phyloP scores from a whole-genome alignment of 1,140 invertebrate species.

The Zaprionus africanus region DNA sequence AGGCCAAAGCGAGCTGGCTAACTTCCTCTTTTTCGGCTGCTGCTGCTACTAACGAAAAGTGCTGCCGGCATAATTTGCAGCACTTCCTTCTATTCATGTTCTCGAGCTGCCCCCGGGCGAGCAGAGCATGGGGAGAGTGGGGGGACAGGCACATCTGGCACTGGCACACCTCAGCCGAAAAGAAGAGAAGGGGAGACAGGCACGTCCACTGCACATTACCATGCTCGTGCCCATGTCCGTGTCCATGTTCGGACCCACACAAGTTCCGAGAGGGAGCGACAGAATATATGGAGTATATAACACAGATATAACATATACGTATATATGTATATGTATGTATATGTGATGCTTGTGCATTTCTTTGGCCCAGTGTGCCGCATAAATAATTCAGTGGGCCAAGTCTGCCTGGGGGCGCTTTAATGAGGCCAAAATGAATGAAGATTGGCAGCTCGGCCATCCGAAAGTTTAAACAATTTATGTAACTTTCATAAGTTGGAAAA shows the following conservation, averaged over 20 bases:
- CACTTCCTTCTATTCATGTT: slow-evolving; percentile 55
- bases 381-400: slow-evolving; percentile 79
- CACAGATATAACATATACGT: slow-evolving; percentile 10
- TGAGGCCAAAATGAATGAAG: slow-evolving; percentile 79
- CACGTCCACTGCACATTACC: slow-evolving; percentile 28
- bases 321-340: slow-evolving; percentile 5
- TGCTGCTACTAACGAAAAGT: slow-evolving; percentile 49
- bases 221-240: slow-evolving; percentile 29
- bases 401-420: slow-evolving; percentile 74
- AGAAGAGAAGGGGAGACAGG: slow-evolving; percentile 1
- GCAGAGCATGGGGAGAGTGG: too few relatives aligned
- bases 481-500: slow-evolving; percentile 62
- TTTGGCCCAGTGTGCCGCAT: slow-evolving; percentile 48
- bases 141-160: not conserved
- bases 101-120: not conserved
- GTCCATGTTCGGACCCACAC: slow-evolving; percentile 2
- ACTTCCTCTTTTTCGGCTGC: slow-evolving; percentile 35
- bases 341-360: slow-evolving; percentile 35
- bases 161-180: slow-evolving; percentile 22
- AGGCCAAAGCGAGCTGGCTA: slow-evolving; percentile 33
- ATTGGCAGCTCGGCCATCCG: slow-evolving; percentile 59
- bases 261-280: not conserved
- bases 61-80: slow-evolving; percentile 58
- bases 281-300: slow-evolving; percentile 2
- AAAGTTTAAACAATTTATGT: slow-evolving; percentile 80